phyloP scores from a whole-genome alignment of 2,797 vertebrate genomes.

The Lithobates pipiens region DNA sequence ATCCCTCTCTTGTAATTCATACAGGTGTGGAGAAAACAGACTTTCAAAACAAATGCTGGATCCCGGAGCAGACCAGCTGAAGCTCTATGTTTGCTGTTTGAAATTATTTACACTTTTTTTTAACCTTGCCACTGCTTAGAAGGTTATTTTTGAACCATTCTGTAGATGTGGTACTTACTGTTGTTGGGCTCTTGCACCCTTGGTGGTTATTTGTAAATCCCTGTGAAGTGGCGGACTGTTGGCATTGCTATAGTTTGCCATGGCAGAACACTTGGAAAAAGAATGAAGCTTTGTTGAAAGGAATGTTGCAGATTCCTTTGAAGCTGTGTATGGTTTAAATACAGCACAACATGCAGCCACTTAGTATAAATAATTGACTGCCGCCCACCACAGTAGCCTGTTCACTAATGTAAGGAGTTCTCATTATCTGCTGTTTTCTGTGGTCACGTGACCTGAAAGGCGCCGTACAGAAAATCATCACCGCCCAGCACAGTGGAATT shows the following conservation, averaged over 20 bases:
- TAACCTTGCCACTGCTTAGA: too few relatives aligned
- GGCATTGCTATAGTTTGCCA: not conserved
- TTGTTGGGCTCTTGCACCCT: not conserved
- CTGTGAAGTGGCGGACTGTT: not conserved
- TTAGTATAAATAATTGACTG: conserved; percentile 12
- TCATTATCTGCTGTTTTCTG: conserved; percentile 12
- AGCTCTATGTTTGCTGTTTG: too few relatives aligned
- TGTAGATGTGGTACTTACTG: not conserved
- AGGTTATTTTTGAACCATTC: too few relatives aligned
- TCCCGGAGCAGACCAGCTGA: too few relatives aligned
- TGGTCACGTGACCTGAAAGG: not conserved
- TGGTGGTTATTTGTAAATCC: not conserved
- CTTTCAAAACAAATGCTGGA: too few relatives aligned
- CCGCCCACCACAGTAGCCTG: not conserved
- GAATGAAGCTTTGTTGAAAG: conserved; percentile 28
- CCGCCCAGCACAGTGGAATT: too few relatives aligned
- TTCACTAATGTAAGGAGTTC: conserved; percentile 3
- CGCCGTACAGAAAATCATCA: too few relatives aligned
- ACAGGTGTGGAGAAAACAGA: too few relatives aligned
- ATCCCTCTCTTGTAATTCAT: too few relatives aligned
- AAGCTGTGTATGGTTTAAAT: not conserved
- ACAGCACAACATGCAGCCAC: not conserved
- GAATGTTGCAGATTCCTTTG: conserved; percentile 13
- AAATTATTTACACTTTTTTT: too few relatives aligned
- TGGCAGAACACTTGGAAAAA: conserved; percentile 4